These are phyloP conservation scores for Flexamia atlantica DNA, from an alignment of 2,888 invertebrate genomes.

Conservation along the genomic window DNA sequence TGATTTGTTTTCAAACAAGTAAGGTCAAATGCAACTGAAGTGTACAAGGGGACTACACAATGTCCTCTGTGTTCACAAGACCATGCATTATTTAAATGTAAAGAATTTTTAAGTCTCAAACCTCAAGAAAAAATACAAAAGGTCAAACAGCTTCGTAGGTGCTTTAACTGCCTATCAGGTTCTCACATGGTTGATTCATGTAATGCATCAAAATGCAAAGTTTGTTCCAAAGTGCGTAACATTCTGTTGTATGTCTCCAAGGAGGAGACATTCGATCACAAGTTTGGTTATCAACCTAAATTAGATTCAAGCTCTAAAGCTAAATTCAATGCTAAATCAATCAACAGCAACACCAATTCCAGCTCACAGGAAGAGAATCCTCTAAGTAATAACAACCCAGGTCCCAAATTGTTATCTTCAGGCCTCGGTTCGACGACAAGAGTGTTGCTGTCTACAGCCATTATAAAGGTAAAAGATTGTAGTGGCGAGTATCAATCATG, in stretches of 20 bases:
- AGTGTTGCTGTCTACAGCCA: slow-evolving; percentile 16
- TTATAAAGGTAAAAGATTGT: slow-evolving; percentile 1
- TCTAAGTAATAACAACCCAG: neutral
- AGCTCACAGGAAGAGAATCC: no score
- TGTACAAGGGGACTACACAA: neutral
- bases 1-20: slow-evolving; percentile 15
- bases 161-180: slow-evolving; percentile 2
- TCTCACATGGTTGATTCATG: neutral
- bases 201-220: slow-evolving; percentile 1
- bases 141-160: neutral
- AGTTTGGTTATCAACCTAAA: neutral
- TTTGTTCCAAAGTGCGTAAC: neutral
- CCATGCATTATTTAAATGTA: slow-evolving; percentile 31
- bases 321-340: neutral
- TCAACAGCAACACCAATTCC: neutral
- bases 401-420: neutral
- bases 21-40: slow-evolving; percentile 26
- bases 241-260: neutral
- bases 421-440: neutral
- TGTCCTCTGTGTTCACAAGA: no score
- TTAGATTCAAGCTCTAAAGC: neutral
- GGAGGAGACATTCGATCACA: neutral
- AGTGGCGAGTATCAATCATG: neutral
- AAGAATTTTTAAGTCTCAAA: slow-evolving; percentile 6
- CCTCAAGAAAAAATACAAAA: slow-evolving; percentile 10